phyloP scores from a whole-genome alignment of 2,113 vertebrate species.

The Hippocampus zosterae region DNA sequence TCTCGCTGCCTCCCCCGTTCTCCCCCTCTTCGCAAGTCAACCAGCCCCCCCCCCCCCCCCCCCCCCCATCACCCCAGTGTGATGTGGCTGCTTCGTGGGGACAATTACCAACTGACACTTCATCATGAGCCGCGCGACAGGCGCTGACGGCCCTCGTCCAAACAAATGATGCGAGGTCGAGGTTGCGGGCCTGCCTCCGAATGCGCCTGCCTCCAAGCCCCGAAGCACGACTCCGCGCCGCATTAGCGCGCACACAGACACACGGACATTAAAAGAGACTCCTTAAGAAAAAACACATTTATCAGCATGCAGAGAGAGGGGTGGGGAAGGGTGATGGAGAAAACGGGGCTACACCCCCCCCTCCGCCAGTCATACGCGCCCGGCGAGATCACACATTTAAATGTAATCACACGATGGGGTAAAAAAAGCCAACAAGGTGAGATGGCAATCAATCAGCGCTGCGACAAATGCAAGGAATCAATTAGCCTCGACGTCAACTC shows the following conservation, averaged over 20 bases:
- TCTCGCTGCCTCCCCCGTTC: constrained; percentile 55
- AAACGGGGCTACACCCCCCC: constrained; percentile 31
- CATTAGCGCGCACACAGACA: constrained; percentile 53
- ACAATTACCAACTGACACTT: constrained; percentile 75
- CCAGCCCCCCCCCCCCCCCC: constrained; percentile 24
- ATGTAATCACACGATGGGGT: constrained; percentile 52
- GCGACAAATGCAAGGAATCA: constrained; percentile 44
- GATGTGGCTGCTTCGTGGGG: constrained; percentile 72
- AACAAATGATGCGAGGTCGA: constrained; percentile 77
- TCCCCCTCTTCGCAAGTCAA: constrained; percentile 33
- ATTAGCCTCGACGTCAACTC: constrained; percentile 32
- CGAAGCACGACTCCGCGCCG: constrained; percentile 40
- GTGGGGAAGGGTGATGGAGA: constrained; percentile 13
- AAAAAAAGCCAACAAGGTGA: constrained; percentile 42
- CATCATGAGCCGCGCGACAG: constrained; percentile 71
- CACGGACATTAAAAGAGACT: constrained; percentile 56
- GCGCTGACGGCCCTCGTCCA: constrained; percentile 73
- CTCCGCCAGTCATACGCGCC: constrained; percentile 19
- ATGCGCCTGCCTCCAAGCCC: constrained; percentile 54
- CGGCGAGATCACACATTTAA: constrained; percentile 10
- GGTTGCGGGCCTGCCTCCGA: constrained; percentile 68
- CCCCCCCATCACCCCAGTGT: constrained; percentile 38
- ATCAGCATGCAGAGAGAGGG: constrained; percentile 46
- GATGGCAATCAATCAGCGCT: constrained; percentile 35
- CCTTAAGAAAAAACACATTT: constrained; percentile 69